Conservation (phyloP, 1,140 invertebrate species). For the Pseudomyrmex flavicornis region DNA sequence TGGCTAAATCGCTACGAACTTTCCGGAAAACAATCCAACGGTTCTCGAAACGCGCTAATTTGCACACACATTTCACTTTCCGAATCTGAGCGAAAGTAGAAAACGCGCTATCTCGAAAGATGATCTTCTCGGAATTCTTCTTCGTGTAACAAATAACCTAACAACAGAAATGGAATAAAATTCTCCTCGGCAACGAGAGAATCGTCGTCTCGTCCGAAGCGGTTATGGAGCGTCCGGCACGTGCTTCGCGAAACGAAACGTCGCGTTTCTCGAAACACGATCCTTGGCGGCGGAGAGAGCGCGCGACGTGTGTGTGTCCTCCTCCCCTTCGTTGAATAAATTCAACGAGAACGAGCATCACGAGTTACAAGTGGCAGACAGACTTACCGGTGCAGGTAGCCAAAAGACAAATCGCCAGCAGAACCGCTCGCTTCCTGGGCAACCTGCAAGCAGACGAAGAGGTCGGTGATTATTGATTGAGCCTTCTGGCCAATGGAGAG, state of each 20-base stretch:
- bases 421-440: constrained; percentile 62
- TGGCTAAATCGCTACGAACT: too few species aligned
- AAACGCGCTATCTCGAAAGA: neutral
- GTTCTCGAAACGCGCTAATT: too few species aligned
- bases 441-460: constrained; percentile 76
- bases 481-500: constrained; percentile 16
- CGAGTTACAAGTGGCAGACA: constrained; percentile 5
- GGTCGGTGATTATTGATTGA: constrained; percentile 69
- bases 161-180: constrained; percentile 52
- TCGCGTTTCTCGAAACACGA: constrained; percentile 2
- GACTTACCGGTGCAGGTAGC: constrained; percentile 78
- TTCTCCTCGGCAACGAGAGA: constrained; percentile 32
- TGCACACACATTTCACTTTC: neutral
- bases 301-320: neutral
- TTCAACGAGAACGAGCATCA: neutral
- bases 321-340: constrained; percentile 22
- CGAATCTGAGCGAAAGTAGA: constrained; percentile 19
- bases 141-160: neutral
- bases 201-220: neutral
- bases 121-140: neutral
- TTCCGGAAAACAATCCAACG: too few species aligned
- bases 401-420: constrained; percentile 76
- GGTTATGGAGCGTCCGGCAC: constrained; percentile 4
- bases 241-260: neutral
- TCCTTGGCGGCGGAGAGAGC: neutral